Evolutionary conservation across 2,888 invertebrate species (phyloP).

Genomic region (Brachyptera putata): DNA sequence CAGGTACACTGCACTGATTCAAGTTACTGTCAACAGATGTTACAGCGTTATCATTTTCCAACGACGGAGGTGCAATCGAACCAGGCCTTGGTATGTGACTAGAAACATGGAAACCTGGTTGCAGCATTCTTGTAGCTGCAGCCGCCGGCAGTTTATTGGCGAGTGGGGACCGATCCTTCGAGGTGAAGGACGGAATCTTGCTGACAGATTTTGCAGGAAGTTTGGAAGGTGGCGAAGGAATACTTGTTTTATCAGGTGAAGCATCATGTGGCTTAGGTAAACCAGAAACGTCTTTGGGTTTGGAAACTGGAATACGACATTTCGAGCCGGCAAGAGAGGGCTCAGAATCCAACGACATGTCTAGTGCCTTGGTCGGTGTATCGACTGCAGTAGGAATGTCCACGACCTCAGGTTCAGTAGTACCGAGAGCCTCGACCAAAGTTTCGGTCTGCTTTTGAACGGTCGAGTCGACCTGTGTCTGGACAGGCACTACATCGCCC

Average conservation of each 20-base stretch:
- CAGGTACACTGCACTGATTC: too few species aligned
- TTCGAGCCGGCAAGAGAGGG: too few species aligned
- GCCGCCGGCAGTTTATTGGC: background rate
- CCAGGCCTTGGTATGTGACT: slow-evolving; percentile 32
- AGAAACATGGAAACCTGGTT: background rate
- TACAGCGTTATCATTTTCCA: too few species aligned
- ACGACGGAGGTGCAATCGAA: slow-evolving; percentile 34
- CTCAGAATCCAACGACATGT: too few species aligned
- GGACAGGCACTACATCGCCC: too few species aligned
- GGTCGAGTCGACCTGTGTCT: too few species aligned
- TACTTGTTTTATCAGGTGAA: background rate
- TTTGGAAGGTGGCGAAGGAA: background rate
- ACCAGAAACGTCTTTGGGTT: background rate
- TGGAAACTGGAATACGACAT: background rate
- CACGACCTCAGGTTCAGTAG: too few species aligned
- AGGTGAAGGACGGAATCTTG: slow-evolving; percentile 21
- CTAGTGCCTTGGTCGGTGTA: too few species aligned
- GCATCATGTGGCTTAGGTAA: background rate
- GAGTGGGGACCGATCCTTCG: background rate
- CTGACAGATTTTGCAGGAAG: background rate
- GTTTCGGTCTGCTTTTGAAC: too few species aligned
- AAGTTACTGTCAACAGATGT: too few species aligned
- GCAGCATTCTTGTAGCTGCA: slow-evolving; percentile 10
- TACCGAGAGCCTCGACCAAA: too few species aligned
- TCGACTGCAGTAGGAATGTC: too few species aligned